Evolutionary conservation across 2,113 vertebrate species (phyloP), one percentile per base, ranked within the genome.

Genomic region (Prietella phreatophila): DNA sequence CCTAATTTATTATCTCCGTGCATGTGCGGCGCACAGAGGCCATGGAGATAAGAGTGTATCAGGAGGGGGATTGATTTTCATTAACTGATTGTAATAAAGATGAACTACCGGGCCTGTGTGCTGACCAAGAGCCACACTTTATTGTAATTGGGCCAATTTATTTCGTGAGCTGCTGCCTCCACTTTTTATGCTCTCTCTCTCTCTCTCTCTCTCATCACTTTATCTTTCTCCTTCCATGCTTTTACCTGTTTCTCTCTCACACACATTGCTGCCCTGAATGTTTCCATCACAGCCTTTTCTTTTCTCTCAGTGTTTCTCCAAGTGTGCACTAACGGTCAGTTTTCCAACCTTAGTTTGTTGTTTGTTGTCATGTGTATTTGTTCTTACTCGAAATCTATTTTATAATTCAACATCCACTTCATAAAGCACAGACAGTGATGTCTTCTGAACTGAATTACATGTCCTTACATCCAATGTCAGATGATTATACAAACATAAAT

Each of bases 1-100:
- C 93, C 95, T 96, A 96, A 96, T 96, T 95, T 96, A 96, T 96
- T 95, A 95, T 95, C 94, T 95, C 94, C 95, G 92, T 42, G 91
- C 90, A 89, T 91, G 90, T 91, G 92, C 93, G 92, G 92, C 84
- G 92, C 90, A 93, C 93, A 94, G 94, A 95, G 93, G 95, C 94
- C 91, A 86, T 91, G 94, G 91, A 95, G 95, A 95, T 96, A 96
- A 96, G 95, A 96, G 95, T 96, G 95, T 96, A 96, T 96, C 95
- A 96, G 95, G 94, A 95, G 93, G 93, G 92, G 95, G 95, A 96
- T 96, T 96, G 95, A 96, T 96, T 96, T 96, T 96, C 95, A 96
- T 96, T 96, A 96, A 96, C 94, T 94, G 95, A 96, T 95, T 94
- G 95, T 95, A 96, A 96, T 96, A 96, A 96, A 96, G 95, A 96